Conservation (phyloP, 2,888 invertebrate species). For the Julus scanicus region DNA sequence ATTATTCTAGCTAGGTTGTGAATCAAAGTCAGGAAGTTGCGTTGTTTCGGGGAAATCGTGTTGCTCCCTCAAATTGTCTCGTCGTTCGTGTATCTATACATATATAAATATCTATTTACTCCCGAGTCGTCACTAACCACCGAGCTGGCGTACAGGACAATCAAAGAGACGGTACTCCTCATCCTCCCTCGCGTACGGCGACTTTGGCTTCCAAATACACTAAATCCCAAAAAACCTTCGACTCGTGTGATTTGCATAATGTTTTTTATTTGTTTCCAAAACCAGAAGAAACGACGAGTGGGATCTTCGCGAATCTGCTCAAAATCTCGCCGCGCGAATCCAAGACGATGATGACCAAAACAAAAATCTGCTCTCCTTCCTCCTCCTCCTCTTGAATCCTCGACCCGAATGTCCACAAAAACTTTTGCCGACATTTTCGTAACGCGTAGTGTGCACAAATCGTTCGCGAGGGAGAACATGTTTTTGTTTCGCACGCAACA, state of each 20-base stretch:
- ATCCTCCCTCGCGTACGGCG: background rate
- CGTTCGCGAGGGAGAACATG: no score
- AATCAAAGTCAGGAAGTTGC: background rate
- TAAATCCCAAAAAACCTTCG: background rate
- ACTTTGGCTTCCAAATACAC: background rate
- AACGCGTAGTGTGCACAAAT: background rate
- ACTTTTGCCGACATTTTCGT: background rate
- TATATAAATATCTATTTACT: background rate
- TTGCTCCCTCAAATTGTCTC: background rate
- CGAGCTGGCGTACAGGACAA: background rate
- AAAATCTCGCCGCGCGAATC: background rate
- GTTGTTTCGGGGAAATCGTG: background rate
- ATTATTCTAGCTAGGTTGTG: background rate
- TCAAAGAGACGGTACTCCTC: background rate
- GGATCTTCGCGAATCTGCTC: background rate
- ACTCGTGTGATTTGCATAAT: background rate
- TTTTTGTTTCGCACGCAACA: no score
- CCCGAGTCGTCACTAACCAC: background rate
- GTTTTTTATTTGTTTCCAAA: background rate
- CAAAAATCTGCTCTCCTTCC: background rate
- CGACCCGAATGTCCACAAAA: background rate
- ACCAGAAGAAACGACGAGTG: background rate
- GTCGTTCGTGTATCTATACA: conserved; percentile 11
- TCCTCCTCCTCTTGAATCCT: background rate
- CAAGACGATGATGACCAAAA: background rate